These are phyloP conservation scores for Iphiclides podalirius DNA, from an alignment of 2,888 invertebrate genomes.

Conservation along the genomic window DNA sequence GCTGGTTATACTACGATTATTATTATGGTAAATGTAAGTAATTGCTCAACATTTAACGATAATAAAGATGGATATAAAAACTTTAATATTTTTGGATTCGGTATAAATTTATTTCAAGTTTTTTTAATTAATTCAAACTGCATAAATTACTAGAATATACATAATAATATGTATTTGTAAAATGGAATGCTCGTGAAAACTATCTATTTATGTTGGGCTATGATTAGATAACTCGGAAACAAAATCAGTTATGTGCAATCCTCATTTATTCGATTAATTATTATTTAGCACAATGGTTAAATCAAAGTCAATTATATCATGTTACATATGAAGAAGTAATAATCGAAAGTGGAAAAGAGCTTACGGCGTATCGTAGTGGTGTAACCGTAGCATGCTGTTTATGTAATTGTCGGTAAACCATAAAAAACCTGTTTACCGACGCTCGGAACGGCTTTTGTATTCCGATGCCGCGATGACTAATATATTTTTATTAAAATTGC, in stretches of 20 bases:
- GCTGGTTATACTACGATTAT: too few relatives aligned
- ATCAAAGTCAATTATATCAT: neutral
- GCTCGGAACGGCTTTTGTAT: constrained; percentile 19
- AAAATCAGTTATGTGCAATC: neutral
- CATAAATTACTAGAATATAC: too few relatives aligned
- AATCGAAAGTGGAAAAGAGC: neutral
- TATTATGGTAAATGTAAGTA: too few relatives aligned
- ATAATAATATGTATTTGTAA: too few relatives aligned
- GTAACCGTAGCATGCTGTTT: constrained; percentile 38
- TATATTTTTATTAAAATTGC: neutral
- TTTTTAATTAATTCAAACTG: too few relatives aligned
- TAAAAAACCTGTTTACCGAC: constrained; percentile 22
- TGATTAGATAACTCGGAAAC: neutral
- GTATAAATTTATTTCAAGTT: too few relatives aligned
- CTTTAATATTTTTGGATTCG: too few relatives aligned
- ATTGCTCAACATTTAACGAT: too few relatives aligned
- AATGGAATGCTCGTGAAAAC: neutral
- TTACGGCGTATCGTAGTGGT: constrained; percentile 9
- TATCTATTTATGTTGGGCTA: neutral
- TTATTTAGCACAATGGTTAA: neutral
- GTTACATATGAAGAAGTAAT: constrained; percentile 11
- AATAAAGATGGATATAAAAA: too few relatives aligned
- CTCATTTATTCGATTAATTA: neutral
- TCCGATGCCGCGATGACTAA: neutral
- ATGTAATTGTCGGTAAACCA: constrained; percentile 36